These are phyloP conservation scores for Echinometra lucunter DNA, from an alignment of 53 echinoderm and acorn worm species.

Conservation along the genomic window DNA sequence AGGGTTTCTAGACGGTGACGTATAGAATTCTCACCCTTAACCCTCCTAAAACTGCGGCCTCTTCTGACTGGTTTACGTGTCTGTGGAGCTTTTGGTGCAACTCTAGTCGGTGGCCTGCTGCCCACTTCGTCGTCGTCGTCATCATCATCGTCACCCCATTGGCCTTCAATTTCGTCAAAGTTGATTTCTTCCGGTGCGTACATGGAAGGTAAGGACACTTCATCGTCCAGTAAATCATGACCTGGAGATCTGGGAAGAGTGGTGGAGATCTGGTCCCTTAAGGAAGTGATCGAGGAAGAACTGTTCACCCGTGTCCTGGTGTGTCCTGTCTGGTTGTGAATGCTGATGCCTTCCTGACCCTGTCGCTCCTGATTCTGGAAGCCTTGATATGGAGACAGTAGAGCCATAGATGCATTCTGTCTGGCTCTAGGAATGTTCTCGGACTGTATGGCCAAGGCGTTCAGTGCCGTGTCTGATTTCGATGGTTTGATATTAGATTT, in stretches of 20 bases:
- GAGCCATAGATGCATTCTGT: background rate
- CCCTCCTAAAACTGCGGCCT: background rate
- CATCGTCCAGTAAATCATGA: background rate
- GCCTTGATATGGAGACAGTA: background rate
- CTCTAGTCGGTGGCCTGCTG: background rate
- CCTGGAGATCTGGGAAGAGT: background rate
- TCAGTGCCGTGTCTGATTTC: background rate
- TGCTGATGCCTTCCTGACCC: background rate
- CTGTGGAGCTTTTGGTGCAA: background rate
- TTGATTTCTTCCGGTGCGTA: constrained; percentile 23
- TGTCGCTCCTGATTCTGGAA: background rate
- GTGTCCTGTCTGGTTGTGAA: background rate
- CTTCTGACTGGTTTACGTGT: background rate
- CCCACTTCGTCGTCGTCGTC: background rate
- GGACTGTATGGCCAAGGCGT: background rate
- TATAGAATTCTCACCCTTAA: background rate
- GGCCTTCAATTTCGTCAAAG: background rate
- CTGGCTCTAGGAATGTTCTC: background rate
- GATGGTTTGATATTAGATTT: background rate
- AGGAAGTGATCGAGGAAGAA: background rate
- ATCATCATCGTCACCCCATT: background rate
- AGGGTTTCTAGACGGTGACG: background rate
- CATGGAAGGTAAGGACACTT: background rate
- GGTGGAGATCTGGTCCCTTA: background rate
- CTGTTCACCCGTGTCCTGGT: background rate